Conservation (phyloP, 2,888 invertebrate species). For the Tribolium freemani region DNA sequence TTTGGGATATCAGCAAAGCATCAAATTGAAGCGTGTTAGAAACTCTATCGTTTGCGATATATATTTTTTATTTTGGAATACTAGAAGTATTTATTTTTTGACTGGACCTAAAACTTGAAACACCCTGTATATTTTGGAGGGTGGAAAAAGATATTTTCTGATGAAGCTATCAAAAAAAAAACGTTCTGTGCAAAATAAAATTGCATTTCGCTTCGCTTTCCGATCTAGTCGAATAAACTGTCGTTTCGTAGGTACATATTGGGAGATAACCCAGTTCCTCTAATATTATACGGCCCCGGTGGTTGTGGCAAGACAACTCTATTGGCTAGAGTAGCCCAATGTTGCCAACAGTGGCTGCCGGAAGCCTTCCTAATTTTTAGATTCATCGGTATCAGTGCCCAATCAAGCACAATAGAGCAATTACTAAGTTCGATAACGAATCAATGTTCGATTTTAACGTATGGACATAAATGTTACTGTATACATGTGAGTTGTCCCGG, state of each 20-base stretch:
- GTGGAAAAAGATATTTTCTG: too few relatives aligned
- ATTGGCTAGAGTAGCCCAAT: conserved; percentile 79
- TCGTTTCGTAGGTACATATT: conserved; percentile 74
- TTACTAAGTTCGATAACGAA: conserved; percentile 83
- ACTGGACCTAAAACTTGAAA: too few relatives aligned
- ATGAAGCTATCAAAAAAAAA: too few relatives aligned
- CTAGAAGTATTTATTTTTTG: too few relatives aligned
- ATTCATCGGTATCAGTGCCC: conserved; percentile 77
- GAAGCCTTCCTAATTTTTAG: conserved; percentile 72
- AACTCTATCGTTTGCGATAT: too few relatives aligned
- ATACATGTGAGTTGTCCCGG: conserved; percentile 70
- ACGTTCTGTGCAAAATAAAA: too few relatives aligned
- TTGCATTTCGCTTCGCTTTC: too few relatives aligned
- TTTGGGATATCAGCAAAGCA: too few relatives aligned
- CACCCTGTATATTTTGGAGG: too few relatives aligned
- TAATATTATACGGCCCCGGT: conserved; percentile 83
- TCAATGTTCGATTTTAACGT: conserved; percentile 80
- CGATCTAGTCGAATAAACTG: not conserved
- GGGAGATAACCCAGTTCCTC: conserved; percentile 71
- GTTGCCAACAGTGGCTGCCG: conserved; percentile 75
- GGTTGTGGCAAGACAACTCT: conserved; percentile 89
- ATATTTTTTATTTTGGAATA: too few relatives aligned
- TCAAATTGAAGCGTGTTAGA: too few relatives aligned
- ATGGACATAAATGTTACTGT: conserved; percentile 77
- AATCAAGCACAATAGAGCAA: conserved; percentile 78